phyloP scores from a whole-genome alignment of 2,888 invertebrate genomes.

The Drosophila flavopinicola region DNA sequence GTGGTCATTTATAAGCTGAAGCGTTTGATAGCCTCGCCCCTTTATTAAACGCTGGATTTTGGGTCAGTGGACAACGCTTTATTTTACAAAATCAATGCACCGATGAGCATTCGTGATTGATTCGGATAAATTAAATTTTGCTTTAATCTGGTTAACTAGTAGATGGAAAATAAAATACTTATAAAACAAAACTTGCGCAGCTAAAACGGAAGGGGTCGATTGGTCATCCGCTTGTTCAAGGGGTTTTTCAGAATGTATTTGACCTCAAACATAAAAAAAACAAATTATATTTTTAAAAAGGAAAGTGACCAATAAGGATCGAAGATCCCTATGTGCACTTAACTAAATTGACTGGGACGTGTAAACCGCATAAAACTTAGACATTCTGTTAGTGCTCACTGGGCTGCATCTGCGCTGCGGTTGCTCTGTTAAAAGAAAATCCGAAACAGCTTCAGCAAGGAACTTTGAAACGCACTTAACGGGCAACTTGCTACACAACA shows the following conservation, averaged over 20 bases:
- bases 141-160: background rate
- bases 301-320: background rate
- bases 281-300: background rate
- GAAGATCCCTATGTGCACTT: background rate
- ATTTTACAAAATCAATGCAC: background rate
- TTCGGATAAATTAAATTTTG: background rate
- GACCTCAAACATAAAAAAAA: too few species aligned
- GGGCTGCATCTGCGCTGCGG: slow-evolving; percentile 1
- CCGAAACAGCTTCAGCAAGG: slow-evolving; percentile 1
- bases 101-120: background rate
- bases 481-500: slow-evolving; percentile 9
- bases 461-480: slow-evolving; percentile 29
- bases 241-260: too few species aligned
- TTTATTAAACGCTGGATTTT: background rate
- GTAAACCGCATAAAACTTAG: slow-evolving; percentile 1
- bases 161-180: too few species aligned
- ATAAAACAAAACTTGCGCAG: background rate
- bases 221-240: too few species aligned
- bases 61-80: background rate
- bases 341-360: slow-evolving; percentile 7
- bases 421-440: slow-evolving; percentile 1
- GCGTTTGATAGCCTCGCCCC: background rate
- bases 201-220: background rate
- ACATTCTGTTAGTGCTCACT: background rate
- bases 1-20: slow-evolving; percentile 45